Evolutionary conservation across 2,113 vertebrate genomes (phyloP).

Genomic region (Mormoops blainvillei): DNA sequence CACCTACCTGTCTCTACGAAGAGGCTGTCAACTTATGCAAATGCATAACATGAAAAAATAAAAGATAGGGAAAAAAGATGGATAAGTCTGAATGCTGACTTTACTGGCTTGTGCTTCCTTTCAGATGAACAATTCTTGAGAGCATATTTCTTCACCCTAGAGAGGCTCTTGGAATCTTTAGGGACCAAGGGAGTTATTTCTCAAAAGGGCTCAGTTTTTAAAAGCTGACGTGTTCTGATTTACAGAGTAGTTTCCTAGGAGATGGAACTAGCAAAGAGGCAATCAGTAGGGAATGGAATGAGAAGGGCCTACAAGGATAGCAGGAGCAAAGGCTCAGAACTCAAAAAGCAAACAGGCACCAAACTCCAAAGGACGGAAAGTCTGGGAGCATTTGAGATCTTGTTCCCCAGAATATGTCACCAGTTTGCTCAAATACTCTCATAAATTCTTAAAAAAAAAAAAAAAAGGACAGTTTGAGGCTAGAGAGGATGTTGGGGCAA

Average conservation of each 20-base stretch:
- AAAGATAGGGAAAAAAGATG: not conserved
- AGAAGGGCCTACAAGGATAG: not conserved
- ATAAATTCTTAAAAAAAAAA: not conserved
- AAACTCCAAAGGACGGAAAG: not conserved
- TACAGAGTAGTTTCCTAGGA: conserved; percentile 37
- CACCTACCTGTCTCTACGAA: not conserved
- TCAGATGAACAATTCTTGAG: not conserved
- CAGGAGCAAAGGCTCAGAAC: not conserved
- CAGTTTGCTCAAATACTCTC: not conserved
- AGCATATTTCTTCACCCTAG: not conserved
- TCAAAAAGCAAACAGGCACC: not conserved
- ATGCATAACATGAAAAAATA: not conserved
- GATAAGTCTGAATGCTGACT: not conserved
- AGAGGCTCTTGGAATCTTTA: not conserved
- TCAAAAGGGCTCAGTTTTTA: conserved; percentile 7
- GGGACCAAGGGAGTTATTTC: not conserved
- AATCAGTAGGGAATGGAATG: not conserved
- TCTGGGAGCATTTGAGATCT: not conserved
- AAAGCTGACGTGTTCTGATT: conserved; percentile 18
- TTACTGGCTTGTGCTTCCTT: not conserved
- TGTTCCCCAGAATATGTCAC: not conserved
- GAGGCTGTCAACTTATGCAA: not conserved
- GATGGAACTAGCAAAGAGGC: not conserved
- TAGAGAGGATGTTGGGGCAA: not conserved
- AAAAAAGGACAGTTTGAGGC: not conserved